Conservation (phyloP, 2,113 vertebrate species). For the Lichenostomus cassidix region DNA sequence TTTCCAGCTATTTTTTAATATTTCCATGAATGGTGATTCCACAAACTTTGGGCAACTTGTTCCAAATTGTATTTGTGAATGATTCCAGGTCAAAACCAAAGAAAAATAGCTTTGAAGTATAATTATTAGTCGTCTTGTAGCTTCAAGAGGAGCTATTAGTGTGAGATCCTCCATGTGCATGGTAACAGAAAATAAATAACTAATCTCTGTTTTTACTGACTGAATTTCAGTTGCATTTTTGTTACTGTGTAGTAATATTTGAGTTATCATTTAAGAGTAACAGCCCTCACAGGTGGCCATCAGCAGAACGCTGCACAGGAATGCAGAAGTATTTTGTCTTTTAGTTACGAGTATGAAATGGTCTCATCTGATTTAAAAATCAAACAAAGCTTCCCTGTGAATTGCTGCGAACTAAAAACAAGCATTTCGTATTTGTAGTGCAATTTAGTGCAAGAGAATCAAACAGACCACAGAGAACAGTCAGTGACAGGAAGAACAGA, state of each 20-base stretch:
- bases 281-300: background rate
- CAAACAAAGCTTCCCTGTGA: background rate
- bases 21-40: background rate
- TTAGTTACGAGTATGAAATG: background rate
- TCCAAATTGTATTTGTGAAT: background rate
- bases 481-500: background rate
- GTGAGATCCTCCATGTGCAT: background rate
- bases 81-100: background rate
- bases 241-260: background rate
- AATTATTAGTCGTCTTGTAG: background rate
- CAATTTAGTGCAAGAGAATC: background rate
- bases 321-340: background rate
- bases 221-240: background rate
- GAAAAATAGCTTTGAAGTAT: background rate
- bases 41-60: background rate
- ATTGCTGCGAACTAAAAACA: background rate
- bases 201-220: background rate
- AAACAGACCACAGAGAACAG: background rate
- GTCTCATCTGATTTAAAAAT: background rate
- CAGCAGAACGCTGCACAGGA: background rate
- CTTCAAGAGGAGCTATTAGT: background rate
- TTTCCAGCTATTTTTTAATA: background rate
- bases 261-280: background rate
- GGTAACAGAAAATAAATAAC: background rate
- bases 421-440: background rate